Evolutionary conservation across 2,888 invertebrate species (phyloP).

Genomic region (Lysandra bellargus): DNA sequence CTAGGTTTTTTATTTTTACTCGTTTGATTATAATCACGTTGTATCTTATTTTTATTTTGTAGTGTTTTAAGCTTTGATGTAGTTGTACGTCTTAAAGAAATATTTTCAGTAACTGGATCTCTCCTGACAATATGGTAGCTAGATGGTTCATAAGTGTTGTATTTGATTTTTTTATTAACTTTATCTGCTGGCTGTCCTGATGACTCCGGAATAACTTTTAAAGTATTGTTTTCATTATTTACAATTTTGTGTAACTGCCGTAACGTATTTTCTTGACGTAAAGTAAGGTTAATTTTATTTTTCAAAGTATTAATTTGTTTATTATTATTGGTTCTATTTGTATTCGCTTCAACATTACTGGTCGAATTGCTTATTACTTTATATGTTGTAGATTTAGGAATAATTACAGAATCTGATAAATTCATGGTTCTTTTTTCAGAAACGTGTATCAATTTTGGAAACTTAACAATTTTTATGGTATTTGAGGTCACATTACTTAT

Average conservation of each 20-base stretch:
- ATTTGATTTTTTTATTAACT: slow-evolving; percentile 39
- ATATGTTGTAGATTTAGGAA: not conserved
- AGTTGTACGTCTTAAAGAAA: slow-evolving; percentile 22
- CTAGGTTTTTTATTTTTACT: not conserved
- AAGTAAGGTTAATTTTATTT: not conserved
- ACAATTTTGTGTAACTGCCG: not conserved
- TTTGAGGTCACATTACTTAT: not conserved
- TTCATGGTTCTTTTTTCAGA: not conserved
- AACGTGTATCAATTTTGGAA: not conserved
- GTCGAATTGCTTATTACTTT: not conserved
- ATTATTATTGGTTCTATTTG: not conserved
- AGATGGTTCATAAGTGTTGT: slow-evolving; percentile 42
- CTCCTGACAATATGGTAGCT: slow-evolving; percentile 29
- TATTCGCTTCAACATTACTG: not conserved
- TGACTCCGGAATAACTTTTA: not conserved
- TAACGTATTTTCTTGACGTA: not conserved
- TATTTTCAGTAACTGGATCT: not conserved
- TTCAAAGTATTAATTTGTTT: not conserved
- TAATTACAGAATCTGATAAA: not conserved
- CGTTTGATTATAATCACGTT: not conserved
- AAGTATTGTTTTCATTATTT: not conserved
- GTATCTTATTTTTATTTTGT: not conserved
- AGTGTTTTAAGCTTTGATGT: not conserved
- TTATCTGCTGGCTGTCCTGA: not conserved
- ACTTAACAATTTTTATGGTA: not conserved